Base-by-base conservation (phyloP, 2,888 invertebrate species). In the Melolontha melolontha region DNA sequence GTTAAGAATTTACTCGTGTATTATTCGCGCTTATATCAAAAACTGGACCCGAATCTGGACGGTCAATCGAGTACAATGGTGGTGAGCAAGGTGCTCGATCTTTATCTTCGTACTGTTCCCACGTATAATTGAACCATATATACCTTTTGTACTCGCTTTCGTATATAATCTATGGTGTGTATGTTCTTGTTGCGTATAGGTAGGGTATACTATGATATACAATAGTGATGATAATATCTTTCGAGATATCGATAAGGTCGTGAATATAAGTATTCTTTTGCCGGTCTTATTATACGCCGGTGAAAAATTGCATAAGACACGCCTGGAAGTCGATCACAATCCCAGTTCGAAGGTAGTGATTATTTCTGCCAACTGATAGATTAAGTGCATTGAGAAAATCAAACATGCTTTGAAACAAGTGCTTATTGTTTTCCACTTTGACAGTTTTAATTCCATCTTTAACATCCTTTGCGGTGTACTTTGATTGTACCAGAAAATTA, bases 1-100 rank as follows among this genome's bases (percentile, higher is more conserved):
- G 34, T 10, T 34, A 34, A 6, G 34, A 10, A 34, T 22, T 22
- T 22, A 22, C 22, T 22, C 4, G 22, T 22, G 22, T 22, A 22
- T 34, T 34, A 34, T 10, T 34, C 34, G 34, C 34, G 34, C 10
- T 34, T 34, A 34, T 34, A 34, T 34, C 34, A 34, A 34, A 34
- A 34, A 34, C 34, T 34, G 34, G 34, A 34, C 34, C 34, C 27
- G 27, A 8, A 17, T 42, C 57, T 12, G 57, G 16, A 57, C 44
- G 57, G 42, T 57, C 57, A 57, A 44, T 57, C 44, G 42, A 44
- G 11, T 44, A 44, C 44, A 57, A 44, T 57, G 40, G 42, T 44
- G 42, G n/a, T 34, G 34, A 64, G 73, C 70, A 72, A 73, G 72
- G 73, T 73, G 73, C 67, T 68, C 68, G 70, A 73, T 70, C 44